Evolutionary conservation across 2,113 vertebrate genomes (phyloP), one percentile per base, ranked within the genome.

Genomic region (Hippoglossus stenolepis): DNA sequence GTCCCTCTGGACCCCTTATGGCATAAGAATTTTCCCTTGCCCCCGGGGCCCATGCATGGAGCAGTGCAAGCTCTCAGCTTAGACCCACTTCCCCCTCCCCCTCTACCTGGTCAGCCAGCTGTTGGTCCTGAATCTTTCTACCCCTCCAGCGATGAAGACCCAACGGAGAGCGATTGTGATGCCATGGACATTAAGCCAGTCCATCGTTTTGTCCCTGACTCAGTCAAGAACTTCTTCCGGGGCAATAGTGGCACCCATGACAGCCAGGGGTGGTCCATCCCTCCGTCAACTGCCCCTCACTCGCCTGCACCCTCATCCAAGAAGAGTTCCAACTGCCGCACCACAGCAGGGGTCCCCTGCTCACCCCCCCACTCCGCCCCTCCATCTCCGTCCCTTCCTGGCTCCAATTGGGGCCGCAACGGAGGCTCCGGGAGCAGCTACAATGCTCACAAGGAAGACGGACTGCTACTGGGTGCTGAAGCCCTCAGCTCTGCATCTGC

Each of bases 171-270:
- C 2, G 60, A 89, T 26, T 2, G 47, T 17, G 61, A 92, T 0
- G 88, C 88, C 2, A 94, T 95, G 60, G 95, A 98, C 70, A 95
- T 97, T 23, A 97, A 97, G 72, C 97, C 97, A 0, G 91, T 98
- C 0, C 93, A 88, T 23, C 96, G 97, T 51, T 98, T 98, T 75
- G 91, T 99, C 79, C 97, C 97, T 0, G 95, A 98, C 89, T 98
- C 97, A 2, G 95, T 97, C 94, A 99, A 98, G 80, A 96, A 96
- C 83, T 96, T 98, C 66, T 99, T 98, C 89, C 93, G 82, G 28
- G 92, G 83, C 28, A 96, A 93, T 38, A 94, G 90, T 24, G 91
- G 82, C 54, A 85, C 79, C 13, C 87, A 82, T 14, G 79, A 85
- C 57, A 86, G 84, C 74, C 91, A 91, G 47, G 85, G 88, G 3